Evolutionary conservation across 1,140 invertebrate species (phyloP).

Genomic region (Euborellia annulipes): DNA sequence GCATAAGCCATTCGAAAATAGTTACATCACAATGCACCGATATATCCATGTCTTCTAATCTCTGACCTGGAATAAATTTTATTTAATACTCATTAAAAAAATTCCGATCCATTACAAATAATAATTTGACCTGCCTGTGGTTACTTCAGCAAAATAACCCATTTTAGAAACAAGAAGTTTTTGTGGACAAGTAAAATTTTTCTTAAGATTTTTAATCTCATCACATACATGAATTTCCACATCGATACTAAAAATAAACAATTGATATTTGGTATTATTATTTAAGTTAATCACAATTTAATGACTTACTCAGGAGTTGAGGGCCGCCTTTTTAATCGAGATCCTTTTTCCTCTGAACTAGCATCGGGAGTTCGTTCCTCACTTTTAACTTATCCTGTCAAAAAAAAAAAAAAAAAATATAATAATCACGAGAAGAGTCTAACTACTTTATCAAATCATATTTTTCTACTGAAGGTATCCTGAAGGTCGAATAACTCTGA

Average conservation of each 20-base stretch:
- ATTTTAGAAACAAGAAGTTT: conserved; percentile 74
- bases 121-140: conserved; percentile 36
- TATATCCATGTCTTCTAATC: conserved; percentile 87
- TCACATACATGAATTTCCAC: conserved; percentile 79
- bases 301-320: too few species aligned
- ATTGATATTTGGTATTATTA: too few species aligned
- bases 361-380: too few species aligned
- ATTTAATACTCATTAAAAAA: neutral
- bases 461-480: too few species aligned
- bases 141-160: conserved; percentile 86
- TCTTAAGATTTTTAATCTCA: conserved; percentile 68
- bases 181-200: conserved; percentile 76
- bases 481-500: too few species aligned
- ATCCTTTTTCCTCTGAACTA: too few species aligned
- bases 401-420: too few species aligned
- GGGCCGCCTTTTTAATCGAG: too few species aligned
- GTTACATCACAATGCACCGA: conserved; percentile 90
- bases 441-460: too few species aligned
- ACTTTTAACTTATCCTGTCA: too few species aligned
- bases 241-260: conserved; percentile 44
- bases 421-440: too few species aligned
- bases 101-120: conserved; percentile 13
- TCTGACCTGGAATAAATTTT: conserved; percentile 37
- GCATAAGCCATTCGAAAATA: conserved; percentile 93
- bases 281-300: too few species aligned